Base-by-base conservation (phyloP, 2,797 vertebrate species). In the Staurois parvus region DNA sequence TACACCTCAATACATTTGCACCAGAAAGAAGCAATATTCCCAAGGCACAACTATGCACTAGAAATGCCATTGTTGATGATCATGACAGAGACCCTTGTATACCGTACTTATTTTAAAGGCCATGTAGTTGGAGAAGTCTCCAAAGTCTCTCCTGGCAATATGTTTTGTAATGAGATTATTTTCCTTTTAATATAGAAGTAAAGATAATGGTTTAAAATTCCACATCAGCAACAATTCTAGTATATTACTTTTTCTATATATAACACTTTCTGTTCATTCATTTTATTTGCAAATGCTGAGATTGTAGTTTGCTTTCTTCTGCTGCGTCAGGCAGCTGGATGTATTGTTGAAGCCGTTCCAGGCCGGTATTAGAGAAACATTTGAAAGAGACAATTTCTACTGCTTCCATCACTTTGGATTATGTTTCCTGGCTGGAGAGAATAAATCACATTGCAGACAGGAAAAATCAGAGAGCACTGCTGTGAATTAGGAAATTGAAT, bases 371-470 rank as follows among this genome's bases (percentile, higher is more conserved):
- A 86, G 45, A 37, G 70, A 79, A 75, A 85, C 45, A 75, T 80
- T 85, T 11, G 30, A 85, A 85, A 85, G 72, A 81, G 40, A 69
- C 79, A 37, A 85, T 86, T 81, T 76, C 40, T 59, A 67, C 79
- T 45, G 80, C 67, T 83, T 73, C 85, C 75, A 86, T 86, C 85
- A 78, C 80, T 86, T 76, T 77, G 75, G 79, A 86, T 86, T 86
- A 86, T 67, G 69, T 68, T 83, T 83, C 56, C 80, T 72, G 79
- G 74, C 68, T 72, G 37, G 74, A 77, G 64, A 19, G 19, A 83
- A 70, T 66, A 81, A 81, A 80, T 85, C 40, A 69, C 72, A 80
- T 79, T 80, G 72, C 40, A 73, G 76, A 66, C 72, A 78, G 74
- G 73, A 83, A 78, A 81, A 83, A 83, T 64, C 73, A 72, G 66